Conservation (phyloP, 2,888 invertebrate genomes). For the Lamellibrachia columna region DNA sequence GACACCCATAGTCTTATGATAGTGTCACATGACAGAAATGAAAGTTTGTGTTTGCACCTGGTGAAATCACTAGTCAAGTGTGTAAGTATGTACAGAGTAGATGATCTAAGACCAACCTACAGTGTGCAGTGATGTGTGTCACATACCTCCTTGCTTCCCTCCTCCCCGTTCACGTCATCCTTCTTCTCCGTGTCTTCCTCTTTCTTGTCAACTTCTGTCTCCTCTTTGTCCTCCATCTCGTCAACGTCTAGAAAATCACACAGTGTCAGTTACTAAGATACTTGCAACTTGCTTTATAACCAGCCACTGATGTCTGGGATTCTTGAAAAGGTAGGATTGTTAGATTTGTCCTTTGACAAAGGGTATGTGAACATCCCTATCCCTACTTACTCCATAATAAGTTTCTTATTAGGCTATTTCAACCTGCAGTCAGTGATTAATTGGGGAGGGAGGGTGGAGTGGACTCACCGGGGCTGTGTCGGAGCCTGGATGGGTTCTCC, state of each 20-base stretch:
- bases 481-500: slow-evolving; percentile 38
- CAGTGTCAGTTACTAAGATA: neutral
- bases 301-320: neutral
- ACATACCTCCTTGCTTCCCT: neutral
- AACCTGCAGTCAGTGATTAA: neutral
- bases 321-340: neutral
- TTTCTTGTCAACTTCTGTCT: neutral
- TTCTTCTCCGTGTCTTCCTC: neutral
- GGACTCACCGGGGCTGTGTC: slow-evolving; percentile 39
- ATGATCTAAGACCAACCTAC: too few species aligned
- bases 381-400: too few species aligned
- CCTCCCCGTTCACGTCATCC: neutral
- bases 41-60: too few species aligned
- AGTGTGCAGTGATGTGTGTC: neutral
- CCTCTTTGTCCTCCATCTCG: neutral
- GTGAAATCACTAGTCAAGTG: too few species aligned
- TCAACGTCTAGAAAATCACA: neutral
- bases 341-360: neutral
- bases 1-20: too few species aligned
- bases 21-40: too few species aligned
- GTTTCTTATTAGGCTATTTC: too few species aligned
- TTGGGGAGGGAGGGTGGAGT: slow-evolving; percentile 43
- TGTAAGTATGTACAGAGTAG: too few species aligned
- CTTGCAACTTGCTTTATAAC: neutral
- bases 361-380: neutral